These are phyloP conservation scores for Odontomyia ornata DNA, from an alignment of 2,888 invertebrate species.

Conservation along the genomic window DNA sequence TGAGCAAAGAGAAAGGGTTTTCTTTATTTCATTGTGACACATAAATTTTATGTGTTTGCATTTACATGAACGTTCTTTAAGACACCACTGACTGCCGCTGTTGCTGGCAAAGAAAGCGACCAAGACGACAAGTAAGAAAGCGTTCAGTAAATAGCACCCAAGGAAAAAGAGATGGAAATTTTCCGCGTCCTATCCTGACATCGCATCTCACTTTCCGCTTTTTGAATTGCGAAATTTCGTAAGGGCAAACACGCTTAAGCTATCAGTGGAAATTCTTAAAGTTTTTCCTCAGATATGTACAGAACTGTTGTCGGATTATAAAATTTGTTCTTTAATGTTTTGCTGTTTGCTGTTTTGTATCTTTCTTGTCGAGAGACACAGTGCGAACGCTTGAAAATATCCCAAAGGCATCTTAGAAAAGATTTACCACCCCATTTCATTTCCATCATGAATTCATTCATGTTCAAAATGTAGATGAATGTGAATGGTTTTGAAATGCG, in stretches of 20 bases:
- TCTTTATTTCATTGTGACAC: slow-evolving; percentile 31
- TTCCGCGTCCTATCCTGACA: slow-evolving; percentile 1
- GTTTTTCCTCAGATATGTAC: slow-evolving; percentile 15
- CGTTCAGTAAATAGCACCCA: too few species aligned
- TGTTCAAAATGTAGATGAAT: slow-evolving; percentile 24
- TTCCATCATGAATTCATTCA: slow-evolving; percentile 28
- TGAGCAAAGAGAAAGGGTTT: slow-evolving; percentile 30
- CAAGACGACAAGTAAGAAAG: neutral
- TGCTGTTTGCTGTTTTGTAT: neutral
- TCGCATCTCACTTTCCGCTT: neutral
- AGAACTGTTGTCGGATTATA: neutral
- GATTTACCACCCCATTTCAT: slow-evolving; percentile 7
- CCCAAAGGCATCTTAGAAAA: slow-evolving; percentile 1
- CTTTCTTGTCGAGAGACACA: neutral
- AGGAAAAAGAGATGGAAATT: slow-evolving; percentile 24
- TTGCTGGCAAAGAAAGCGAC: neutral
- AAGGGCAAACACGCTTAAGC: neutral
- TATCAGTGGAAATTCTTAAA: slow-evolving; percentile 24
- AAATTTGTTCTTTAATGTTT: neutral
- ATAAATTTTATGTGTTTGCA: slow-evolving; percentile 34
- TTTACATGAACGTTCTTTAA: neutral
- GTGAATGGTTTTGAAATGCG: slow-evolving; percentile 10
- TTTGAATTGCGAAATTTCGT: neutral
- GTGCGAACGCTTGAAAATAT: slow-evolving; percentile 6
- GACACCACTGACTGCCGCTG: too few species aligned